Percentiles rank a stretch among this genome's conserved stretches.
These are phyloP conservation scores for Pocillopora verrucosa DNA, from an alignment of 64 coral and sea anemone genomes.

Conservation along the genomic window DNA sequence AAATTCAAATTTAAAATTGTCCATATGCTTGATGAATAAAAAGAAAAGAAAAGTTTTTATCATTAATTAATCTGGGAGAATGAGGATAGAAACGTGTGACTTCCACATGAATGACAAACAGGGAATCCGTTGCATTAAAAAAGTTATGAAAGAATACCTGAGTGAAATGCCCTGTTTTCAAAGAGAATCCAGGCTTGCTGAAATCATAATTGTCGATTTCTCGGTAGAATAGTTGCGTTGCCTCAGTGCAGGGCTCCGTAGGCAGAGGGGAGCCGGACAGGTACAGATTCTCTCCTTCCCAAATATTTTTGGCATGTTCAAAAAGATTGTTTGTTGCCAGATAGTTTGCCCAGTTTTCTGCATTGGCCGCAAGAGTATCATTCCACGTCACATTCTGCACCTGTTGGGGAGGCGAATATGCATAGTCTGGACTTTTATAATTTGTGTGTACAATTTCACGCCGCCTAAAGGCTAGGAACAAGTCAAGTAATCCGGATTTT, in stretches of 20 bases:
- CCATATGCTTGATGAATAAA: too few relatives aligned
- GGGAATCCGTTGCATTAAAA: too few relatives aligned
- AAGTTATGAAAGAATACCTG: conserved; percentile 15
- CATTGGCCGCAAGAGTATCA: conserved; percentile 25
- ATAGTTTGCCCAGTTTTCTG: conserved; percentile 53
- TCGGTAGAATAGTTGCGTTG: conserved; percentile 51
- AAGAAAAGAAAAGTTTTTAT: too few relatives aligned
- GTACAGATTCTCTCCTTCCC: conserved; percentile 67
- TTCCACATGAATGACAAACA: too few relatives aligned
- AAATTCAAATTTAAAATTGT: too few relatives aligned
- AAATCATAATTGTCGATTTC: conserved; percentile 62
- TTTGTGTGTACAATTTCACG: too few relatives aligned
- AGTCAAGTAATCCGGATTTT: too few relatives aligned
- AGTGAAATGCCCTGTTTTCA: conserved; percentile 70
- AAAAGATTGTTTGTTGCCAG: conserved; percentile 53
- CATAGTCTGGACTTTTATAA: not conserved
- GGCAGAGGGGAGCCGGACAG: conserved; percentile 7
- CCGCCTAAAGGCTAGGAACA: too few relatives aligned
- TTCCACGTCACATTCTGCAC: conserved; percentile 39
- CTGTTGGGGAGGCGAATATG: not conserved
- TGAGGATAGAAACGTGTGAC: too few relatives aligned
- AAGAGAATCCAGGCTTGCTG: conserved; percentile 59
- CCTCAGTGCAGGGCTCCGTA: conserved; percentile 33
- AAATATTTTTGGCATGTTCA: conserved; percentile 21
- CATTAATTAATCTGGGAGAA: too few relatives aligned